Evolutionary conservation across 2,888 invertebrate genomes (phyloP).

Genomic region (Rotaria magnacalcarata): DNA sequence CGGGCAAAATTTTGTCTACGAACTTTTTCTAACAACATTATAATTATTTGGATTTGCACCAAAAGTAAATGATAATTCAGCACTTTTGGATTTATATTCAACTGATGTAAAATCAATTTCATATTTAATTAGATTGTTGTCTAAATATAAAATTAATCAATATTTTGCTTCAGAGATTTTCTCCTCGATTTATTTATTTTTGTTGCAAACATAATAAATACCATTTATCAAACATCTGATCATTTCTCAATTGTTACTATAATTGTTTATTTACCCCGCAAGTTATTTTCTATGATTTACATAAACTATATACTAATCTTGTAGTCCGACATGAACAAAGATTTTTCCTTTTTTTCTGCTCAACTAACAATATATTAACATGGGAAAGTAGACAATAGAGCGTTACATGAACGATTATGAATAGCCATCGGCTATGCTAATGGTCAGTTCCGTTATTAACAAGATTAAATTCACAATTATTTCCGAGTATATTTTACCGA

Average conservation of each 20-base stretch:
- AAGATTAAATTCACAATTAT: too few relatives aligned
- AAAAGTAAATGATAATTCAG: background rate
- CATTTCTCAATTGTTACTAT: background rate
- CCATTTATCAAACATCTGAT: background rate
- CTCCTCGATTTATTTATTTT: background rate
- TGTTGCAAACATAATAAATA: background rate
- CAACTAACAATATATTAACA: background rate
- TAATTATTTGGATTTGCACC: background rate
- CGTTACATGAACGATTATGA: background rate
- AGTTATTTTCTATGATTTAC: background rate
- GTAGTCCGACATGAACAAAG: too few relatives aligned
- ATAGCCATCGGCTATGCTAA: background rate
- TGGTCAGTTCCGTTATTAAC: too few relatives aligned
- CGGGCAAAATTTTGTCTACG: background rate
- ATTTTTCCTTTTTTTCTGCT: background rate
- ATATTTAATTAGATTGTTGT: background rate
- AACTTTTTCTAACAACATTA: background rate
- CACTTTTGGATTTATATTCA: constrained; percentile 6
- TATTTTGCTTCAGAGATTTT: background rate
- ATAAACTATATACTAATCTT: background rate
- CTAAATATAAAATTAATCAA: background rate
- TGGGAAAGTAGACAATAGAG: background rate
- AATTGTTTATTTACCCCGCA: background rate
- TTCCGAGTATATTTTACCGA: too few relatives aligned
- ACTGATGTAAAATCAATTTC: constrained; percentile 25